phyloP scores from a whole-genome alignment of 2,888 invertebrate genomes.

The Zaprionus lineosus region DNA sequence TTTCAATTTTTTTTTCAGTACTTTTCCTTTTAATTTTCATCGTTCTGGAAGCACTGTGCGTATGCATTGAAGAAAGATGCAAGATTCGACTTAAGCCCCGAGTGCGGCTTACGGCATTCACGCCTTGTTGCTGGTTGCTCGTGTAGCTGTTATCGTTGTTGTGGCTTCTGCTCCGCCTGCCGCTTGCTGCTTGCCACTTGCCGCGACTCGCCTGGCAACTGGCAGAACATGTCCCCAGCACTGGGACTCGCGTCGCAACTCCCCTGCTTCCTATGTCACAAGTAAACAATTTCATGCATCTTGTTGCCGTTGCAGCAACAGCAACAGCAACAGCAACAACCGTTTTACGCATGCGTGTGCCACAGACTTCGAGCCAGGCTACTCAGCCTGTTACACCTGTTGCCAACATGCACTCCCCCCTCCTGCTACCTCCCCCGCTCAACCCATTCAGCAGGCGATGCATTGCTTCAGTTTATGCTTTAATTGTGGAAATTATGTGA shows the following conservation, averaged over 20 bases:
- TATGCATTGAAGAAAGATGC: slow-evolving; percentile 9
- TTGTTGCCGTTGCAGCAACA: slow-evolving; percentile 62
- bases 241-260: slow-evolving; percentile 25
- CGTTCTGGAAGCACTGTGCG: slow-evolving; percentile 36
- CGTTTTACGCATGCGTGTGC: slow-evolving; percentile 78
- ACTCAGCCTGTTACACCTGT: slow-evolving; percentile 63
- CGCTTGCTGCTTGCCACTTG: slow-evolving; percentile 43
- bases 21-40: slow-evolving; percentile 34
- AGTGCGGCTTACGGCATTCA: slow-evolving; percentile 70
- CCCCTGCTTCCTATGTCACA: slow-evolving; percentile 30
- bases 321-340: slow-evolving; percentile 41
- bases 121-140: slow-evolving; percentile 61
- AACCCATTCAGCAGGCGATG: slow-evolving; percentile 23
- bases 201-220: slow-evolving; percentile 43
- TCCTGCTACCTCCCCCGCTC: background rate
- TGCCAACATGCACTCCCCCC: slow-evolving; percentile 29
- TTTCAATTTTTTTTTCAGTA: too few relatives aligned
- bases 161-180: slow-evolving; percentile 29
- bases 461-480: slow-evolving; percentile 70
- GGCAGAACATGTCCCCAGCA: slow-evolving; percentile 64
- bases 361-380: slow-evolving; percentile 32
- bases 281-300: slow-evolving; percentile 68
- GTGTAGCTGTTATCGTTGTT: slow-evolving; percentile 63
- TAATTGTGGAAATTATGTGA: slow-evolving; percentile 77
- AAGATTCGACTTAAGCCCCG: background rate